Evolutionary conservation across 2,797 vertebrate genomes (phyloP).

Genomic region (Alca torda): DNA sequence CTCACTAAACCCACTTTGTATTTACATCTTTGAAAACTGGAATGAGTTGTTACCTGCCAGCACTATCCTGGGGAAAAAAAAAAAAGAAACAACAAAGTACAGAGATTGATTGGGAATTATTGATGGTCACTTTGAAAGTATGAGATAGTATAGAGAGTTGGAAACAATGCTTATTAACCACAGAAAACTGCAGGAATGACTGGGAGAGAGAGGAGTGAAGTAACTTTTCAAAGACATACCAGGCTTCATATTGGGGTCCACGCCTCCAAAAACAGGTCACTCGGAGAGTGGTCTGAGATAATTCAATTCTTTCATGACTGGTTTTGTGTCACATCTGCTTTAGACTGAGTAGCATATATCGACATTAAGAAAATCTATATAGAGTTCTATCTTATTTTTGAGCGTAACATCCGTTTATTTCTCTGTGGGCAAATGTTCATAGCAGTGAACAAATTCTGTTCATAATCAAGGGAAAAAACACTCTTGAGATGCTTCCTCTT

Average conservation of each 20-base stretch:
- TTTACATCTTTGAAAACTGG: not conserved
- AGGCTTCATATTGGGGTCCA: not conserved
- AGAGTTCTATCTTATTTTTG: not conserved
- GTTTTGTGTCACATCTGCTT: not conserved
- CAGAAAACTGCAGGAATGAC: not conserved
- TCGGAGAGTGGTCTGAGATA: not conserved
- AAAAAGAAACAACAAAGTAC: not conserved
- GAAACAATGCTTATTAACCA: not conserved
- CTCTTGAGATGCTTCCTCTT: slow-evolving; percentile 11
- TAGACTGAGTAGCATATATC: not conserved
- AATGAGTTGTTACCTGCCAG: not conserved
- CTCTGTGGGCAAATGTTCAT: not conserved
- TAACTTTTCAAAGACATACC: not conserved
- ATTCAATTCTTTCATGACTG: not conserved
- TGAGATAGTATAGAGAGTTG: not conserved
- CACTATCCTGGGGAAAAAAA: not conserved
- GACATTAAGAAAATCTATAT: not conserved
- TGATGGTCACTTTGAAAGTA: not conserved
- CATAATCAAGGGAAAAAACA: slow-evolving; percentile 26
- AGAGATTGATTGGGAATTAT: not conserved
- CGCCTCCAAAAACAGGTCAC: not conserved
- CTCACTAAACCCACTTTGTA: not conserved
- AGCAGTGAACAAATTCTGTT: not conserved
- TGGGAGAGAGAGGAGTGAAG: not conserved
- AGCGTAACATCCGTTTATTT: not conserved